phyloP scores from a whole-genome alignment of 2,113 vertebrate genomes.

The Neoarius graeffei region DNA sequence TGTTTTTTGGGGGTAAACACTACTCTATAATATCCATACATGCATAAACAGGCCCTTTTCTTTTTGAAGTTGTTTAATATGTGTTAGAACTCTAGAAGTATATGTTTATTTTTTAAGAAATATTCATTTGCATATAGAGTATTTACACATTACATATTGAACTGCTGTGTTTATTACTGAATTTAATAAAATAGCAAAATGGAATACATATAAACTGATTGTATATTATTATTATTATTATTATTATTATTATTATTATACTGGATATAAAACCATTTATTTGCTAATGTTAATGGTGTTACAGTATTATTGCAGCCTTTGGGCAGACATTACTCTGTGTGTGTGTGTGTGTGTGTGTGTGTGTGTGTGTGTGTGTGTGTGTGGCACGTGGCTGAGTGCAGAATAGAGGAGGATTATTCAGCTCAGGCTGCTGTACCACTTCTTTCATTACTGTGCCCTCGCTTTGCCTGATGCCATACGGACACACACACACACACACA shows the following conservation, averaged over 20 bases:
- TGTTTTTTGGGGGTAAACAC: not conserved
- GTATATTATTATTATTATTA: not conserved
- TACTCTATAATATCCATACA: not conserved
- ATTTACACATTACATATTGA: not conserved
- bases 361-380: conserved; percentile 28
- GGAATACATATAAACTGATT: too few relatives aligned
- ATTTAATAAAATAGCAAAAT: not conserved
- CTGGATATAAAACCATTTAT: too few relatives aligned
- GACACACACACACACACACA: conserved; percentile 48
- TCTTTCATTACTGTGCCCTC: conserved; percentile 71
- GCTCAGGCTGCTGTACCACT: conserved; percentile 77
- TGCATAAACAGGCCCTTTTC: not conserved
- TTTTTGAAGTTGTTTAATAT: not conserved
- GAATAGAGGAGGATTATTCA: conserved; percentile 68
- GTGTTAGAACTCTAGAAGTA: not conserved
- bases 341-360: conserved; percentile 27
- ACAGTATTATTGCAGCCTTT: not conserved
- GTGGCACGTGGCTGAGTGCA: conserved; percentile 75
- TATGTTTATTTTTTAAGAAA: not conserved
- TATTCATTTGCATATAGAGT: not conserved
- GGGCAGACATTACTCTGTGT: not conserved
- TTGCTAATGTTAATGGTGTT: not conserved
- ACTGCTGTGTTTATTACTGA: not conserved
- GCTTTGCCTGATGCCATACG: conserved; percentile 76
- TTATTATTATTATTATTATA: not conserved